Conservation (phyloP, 2,797 vertebrate genomes). For the Phrynocephalus forsythii region DNA sequence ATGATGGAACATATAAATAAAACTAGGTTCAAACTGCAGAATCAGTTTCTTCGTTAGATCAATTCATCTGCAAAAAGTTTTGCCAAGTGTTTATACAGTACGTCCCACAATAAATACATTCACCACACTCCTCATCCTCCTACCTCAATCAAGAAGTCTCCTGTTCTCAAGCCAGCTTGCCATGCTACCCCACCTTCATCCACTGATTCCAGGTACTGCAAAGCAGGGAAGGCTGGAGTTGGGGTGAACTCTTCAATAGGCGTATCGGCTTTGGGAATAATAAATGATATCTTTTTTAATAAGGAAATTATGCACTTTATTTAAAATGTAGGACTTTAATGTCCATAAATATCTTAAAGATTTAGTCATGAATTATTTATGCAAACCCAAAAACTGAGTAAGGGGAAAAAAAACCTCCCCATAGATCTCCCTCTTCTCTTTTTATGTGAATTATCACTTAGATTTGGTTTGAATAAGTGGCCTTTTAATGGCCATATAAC, state of each 20-base stretch:
- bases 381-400: conserved; percentile 47
- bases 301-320: conserved; percentile 49
- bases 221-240: conserved; percentile 94
- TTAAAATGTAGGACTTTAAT: conserved; percentile 50
- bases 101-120: conserved; percentile 39
- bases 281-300: conserved; percentile 46
- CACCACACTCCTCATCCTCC: conserved; percentile 60
- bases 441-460: conserved; percentile 32
- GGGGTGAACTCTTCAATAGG: conserved; percentile 98
- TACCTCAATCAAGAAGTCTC: conserved; percentile 98
- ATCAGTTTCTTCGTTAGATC: conserved; percentile 20
- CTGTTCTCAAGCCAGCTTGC: conserved; percentile 94
- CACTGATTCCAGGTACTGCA: conserved; percentile 99
- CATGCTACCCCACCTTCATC: conserved; percentile 97
- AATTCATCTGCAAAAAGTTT: conserved; percentile 19
- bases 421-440: neutral
- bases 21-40: neutral
- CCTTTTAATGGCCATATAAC: conserved; percentile 20
- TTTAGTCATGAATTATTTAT: conserved; percentile 23
- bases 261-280: conserved; percentile 88
- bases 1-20: conserved; percentile 2
- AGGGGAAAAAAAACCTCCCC: conserved; percentile 26
- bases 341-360: neutral
- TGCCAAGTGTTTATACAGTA: conserved; percentile 6
- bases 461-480: conserved; percentile 27